Base-by-base conservation (phyloP, 2,888 invertebrate genomes). In the Xestobium rufovillosum region DNA sequence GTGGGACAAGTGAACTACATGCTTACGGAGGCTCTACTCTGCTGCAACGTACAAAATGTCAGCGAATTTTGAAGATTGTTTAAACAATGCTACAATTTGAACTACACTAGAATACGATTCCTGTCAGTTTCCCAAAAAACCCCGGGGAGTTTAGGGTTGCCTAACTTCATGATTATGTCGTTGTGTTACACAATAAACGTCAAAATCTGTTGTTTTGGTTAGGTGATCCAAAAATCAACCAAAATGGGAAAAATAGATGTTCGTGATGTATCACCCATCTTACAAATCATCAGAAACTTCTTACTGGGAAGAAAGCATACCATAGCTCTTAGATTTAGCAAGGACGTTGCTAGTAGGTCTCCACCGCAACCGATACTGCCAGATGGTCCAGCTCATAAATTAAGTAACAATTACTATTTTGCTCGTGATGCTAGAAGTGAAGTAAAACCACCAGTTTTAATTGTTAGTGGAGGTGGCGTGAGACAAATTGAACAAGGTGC, bases 371-470 rank as follows among this genome's bases (percentile, higher is more conserved):
- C 92, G 29, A 63, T 72, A 36, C 61, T 92, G 33, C 95, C 89
- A 12, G 85, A 78, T 43, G 95, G 92, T 6, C 81, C 85, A 2
- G 71, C 82, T 16, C 85, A 88, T 64, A 76, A 79, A 54, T 70
- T 87, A 41, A 76, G 82, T 9, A 77, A 75, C 30, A 91, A 94
- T 64, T 90, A 91, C 61, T 95, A 96, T 57, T 83, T 71, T 56
- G 65, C 71, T 0, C 74, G 94, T 38, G 95, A 96, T 69, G 88
- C 72, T 0, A 76, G 95, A 32, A 73, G 90, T 37, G 81, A 84
- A 59, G 83, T 86, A 3, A 49, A 61, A 8, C 87, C 85, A 2
- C 86, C 89, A 1, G 36, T 68, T 26, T 63, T 76, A 30, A 53
- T 83, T 15, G 70, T 65, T 9, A 53, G 59, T 40, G 50, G 58